phyloP scores from a whole-genome alignment of 2,113 vertebrate genomes.

The Tinamus guttatus region DNA sequence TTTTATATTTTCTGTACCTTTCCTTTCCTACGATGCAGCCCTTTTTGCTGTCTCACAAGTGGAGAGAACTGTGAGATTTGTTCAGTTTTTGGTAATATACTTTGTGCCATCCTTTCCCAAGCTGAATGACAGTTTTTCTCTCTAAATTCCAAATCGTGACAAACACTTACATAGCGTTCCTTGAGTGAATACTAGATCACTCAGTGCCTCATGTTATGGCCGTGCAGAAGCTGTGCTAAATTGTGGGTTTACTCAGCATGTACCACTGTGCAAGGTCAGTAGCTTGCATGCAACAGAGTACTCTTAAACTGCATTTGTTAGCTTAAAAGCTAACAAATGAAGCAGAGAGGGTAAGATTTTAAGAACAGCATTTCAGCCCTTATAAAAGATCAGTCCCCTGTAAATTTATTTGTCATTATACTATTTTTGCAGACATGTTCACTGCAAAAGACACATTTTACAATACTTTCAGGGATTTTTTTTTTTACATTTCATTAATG shows the following conservation, averaged over 20 bases:
- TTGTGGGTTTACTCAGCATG: not conserved
- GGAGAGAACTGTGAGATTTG: not conserved
- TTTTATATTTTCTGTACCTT: not conserved
- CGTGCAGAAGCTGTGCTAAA: not conserved
- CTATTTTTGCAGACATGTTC: not conserved
- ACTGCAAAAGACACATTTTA: conserved; percentile 20
- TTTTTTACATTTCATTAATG: conserved; percentile 57
- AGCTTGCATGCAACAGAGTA: not conserved
- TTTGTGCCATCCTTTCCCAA: not conserved
- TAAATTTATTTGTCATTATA: not conserved
- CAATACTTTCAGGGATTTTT: conserved; percentile 6
- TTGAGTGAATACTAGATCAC: not conserved
- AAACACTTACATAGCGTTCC: not conserved
- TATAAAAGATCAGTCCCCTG: conserved; percentile 4
- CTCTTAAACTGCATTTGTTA: not conserved
- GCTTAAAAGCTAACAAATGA: not conserved
- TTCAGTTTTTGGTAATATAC: not conserved
- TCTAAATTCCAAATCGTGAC: not conserved
- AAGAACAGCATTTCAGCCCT: not conserved
- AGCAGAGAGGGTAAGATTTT: not conserved
- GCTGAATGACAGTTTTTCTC: not conserved
- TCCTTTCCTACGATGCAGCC: not conserved
- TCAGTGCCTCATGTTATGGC: not conserved
- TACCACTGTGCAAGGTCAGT: not conserved
- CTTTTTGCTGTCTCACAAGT: not conserved